Conservation (phyloP, 1,140 invertebrate genomes). For the Ericerus pela region DNA sequence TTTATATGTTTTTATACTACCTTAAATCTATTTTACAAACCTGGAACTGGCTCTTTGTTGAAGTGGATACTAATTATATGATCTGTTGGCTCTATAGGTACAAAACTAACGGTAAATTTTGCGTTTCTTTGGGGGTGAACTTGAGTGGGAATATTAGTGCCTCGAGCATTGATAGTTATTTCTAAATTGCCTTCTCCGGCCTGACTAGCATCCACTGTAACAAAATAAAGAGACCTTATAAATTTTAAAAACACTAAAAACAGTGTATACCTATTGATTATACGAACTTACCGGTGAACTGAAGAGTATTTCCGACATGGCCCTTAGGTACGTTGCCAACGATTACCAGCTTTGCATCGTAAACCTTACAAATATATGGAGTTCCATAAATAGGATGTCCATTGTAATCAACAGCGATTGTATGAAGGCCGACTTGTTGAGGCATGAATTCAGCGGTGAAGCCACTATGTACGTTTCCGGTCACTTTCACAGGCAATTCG, state of each 20-base stretch:
- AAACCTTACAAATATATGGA: slow-evolving; percentile 83
- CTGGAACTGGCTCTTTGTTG: slow-evolving; percentile 67
- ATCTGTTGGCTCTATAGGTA: slow-evolving; percentile 80
- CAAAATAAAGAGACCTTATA: slow-evolving; percentile 5
- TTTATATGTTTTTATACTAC: neutral
- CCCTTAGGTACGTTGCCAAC: slow-evolving; percentile 68
- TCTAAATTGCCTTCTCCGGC: slow-evolving; percentile 96
- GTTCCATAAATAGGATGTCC: slow-evolving; percentile 77
- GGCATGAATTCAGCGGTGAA: slow-evolving; percentile 85
- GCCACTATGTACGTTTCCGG: slow-evolving; percentile 67
- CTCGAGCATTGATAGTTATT: slow-evolving; percentile 86
- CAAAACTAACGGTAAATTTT: slow-evolving; percentile 88
- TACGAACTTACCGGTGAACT: slow-evolving; percentile 51
- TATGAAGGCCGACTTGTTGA: slow-evolving; percentile 73
- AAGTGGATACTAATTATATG: slow-evolving; percentile 94
- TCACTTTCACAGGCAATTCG: slow-evolving; percentile 75
- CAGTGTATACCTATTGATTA: slow-evolving; percentile 2
- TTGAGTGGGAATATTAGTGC: slow-evolving; percentile 89
- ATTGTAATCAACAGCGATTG: slow-evolving; percentile 79
- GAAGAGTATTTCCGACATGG: slow-evolving; percentile 62
- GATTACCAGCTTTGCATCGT: slow-evolving; percentile 75
- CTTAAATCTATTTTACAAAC: slow-evolving; percentile 27
- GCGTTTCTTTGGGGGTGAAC: slow-evolving; percentile 83
- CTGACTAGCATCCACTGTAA: slow-evolving; percentile 77
- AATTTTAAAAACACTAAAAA: slow-evolving; percentile 5